Percentiles rank a stretch among this genome's conserved stretches.
phyloP scores from a whole-genome alignment of 2,888 invertebrate genomes.

The Pilophorus perplexus region DNA sequence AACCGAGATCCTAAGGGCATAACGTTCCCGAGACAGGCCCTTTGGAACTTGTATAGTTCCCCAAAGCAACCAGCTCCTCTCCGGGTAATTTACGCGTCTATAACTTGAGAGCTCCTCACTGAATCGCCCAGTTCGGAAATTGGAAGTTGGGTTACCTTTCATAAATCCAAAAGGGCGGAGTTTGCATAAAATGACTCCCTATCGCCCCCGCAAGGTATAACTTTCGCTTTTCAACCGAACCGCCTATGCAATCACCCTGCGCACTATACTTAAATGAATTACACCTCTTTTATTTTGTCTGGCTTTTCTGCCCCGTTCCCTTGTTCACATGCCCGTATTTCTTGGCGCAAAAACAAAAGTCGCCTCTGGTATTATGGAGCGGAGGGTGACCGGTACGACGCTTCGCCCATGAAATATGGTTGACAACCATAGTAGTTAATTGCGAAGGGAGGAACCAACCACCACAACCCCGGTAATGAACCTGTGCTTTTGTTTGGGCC shows the following conservation, averaged over 20 bases:
- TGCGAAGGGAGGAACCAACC: conserved; percentile 35
- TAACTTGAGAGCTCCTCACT: conserved; percentile 26
- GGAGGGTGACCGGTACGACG: conserved; percentile 3
- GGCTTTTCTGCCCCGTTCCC: conserved; percentile 12
- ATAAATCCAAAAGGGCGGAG: conserved; percentile 27
- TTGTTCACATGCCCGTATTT: conserved; percentile 26
- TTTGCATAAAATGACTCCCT: conserved; percentile 12
- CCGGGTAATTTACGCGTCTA: conserved; percentile 37
- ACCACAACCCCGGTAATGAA: conserved; percentile 37
- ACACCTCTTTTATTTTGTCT: conserved; percentile 13
- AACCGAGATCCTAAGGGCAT: neutral
- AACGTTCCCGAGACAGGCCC: neutral
- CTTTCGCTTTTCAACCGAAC: conserved; percentile 12
- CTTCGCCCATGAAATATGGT: conserved; percentile 33
- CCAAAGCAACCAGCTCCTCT: conserved; percentile 4
- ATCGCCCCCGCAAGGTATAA: conserved; percentile 30
- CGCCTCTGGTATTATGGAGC: conserved; percentile 30
- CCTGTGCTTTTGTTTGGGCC: conserved; percentile 36
- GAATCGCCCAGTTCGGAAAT: conserved; percentile 41
- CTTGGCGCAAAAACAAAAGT: conserved; percentile 37
- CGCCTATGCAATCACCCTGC: conserved; percentile 15
- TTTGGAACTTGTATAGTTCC: conserved; percentile 14
- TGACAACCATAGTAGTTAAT: conserved; percentile 38
- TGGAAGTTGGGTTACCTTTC: conserved; percentile 42
- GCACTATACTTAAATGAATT: conserved; percentile 29